Percentiles rank a stretch among this genome's conserved stretches.
Conservation (phyloP, 2,113 vertebrate species). For the Ornithorhynchus anatinus region DNA sequence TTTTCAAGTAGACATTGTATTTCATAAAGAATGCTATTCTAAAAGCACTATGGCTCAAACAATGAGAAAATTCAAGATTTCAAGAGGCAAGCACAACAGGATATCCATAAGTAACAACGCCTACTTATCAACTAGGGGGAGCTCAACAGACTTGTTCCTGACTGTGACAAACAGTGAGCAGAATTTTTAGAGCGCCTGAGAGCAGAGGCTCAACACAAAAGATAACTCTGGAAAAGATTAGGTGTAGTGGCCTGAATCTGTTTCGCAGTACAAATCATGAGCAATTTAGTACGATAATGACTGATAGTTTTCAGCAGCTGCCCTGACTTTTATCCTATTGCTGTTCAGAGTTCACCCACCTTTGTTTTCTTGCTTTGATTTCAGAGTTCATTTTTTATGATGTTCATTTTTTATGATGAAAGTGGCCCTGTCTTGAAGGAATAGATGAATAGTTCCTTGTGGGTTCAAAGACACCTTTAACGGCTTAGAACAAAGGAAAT, state of each 20-base stretch:
- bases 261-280: constrained; percentile 58
- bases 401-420: constrained; percentile 71
- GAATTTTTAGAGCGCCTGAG: constrained; percentile 58
- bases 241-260: neutral
- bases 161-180: constrained; percentile 64
- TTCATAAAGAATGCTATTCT: constrained; percentile 64
- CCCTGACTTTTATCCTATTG: constrained; percentile 51
- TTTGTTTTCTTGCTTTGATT: constrained; percentile 71
- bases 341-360: constrained; percentile 59
- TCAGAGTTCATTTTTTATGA: constrained; percentile 67
- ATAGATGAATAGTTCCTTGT: constrained; percentile 59
- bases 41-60: constrained; percentile 70
- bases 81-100: constrained; percentile 68
- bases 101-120: constrained; percentile 70
- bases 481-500: constrained; percentile 69
- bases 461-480: constrained; percentile 73
- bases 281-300: constrained; percentile 63
- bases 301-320: constrained; percentile 59
- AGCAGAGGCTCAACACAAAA: constrained; percentile 51
- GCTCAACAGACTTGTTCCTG: constrained; percentile 60
- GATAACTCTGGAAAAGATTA: constrained; percentile 48
- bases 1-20: constrained; percentile 69
- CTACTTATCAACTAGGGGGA: constrained; percentile 68
- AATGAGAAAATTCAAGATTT: constrained; percentile 72
- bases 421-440: constrained; percentile 65